Evolutionary conservation across 2,888 invertebrate genomes (phyloP), one percentile per base, ranked within the genome.

Genomic region (Agrenia bidenticulata): DNA sequence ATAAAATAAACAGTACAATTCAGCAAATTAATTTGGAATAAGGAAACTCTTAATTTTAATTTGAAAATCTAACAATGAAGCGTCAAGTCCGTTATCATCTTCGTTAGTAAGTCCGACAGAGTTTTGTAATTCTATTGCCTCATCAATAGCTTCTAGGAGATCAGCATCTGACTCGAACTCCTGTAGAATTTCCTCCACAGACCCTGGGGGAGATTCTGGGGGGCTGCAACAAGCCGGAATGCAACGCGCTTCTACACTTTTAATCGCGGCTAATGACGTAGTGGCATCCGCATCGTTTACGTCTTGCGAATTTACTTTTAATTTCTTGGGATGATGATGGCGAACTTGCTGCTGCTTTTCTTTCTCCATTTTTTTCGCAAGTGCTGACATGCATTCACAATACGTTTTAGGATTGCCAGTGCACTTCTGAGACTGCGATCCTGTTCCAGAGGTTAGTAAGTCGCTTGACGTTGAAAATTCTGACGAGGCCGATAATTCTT

Each of bases 221-320:
- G 51, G 45, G 17, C 59, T 56, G 13, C 64, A 64, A 27, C 64
- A 64, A 23, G 49, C 54, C 17, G 60, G 64, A 24, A 60, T 49
- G 32, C 66, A 66, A 19, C 39, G 49, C 1, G 45, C 24, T 5
- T 5, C 19, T 32, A 32, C 4, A 32, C 5, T 32, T 32, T 32
- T 4, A 32, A 32, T 32, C 11, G 32, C 4, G 11, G 11, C 32
- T 11, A 32, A 7, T 32, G 32, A 11, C 32, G 11, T 11, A 7
- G 32, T 11, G 4, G 5, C 32, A 32, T 32, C 11, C 32, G 4
- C 32, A 32, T 32, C 32, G 4, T 32, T 32, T 32, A 4, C 32
- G 11, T 4, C 32, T 7, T 32, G 5, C 11, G 32, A 11, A 32
- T 7, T 7, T 7, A 11, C 32, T 32, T 32, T 32, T 4, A 4